Conservation (phyloP, 2,888 invertebrate species). For the Branchellion lobata region DNA sequence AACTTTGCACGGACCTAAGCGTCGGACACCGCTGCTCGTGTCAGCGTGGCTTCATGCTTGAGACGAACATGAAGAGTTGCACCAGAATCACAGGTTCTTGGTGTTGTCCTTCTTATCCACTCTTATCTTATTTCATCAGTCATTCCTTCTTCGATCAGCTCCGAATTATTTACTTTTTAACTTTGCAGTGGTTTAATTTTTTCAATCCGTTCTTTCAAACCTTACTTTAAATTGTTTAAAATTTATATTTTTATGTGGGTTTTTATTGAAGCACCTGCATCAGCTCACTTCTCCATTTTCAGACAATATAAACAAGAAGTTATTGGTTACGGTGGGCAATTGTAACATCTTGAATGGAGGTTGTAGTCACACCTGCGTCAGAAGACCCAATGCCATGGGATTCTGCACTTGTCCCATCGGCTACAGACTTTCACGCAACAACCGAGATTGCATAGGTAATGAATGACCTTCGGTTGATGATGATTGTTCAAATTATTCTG, state of each 20-base stretch:
- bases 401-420: slow-evolving; percentile 34
- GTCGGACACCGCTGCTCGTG: slow-evolving; percentile 47
- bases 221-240: slow-evolving; percentile 2
- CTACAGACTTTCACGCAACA: slow-evolving; percentile 5
- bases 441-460: slow-evolving; percentile 42
- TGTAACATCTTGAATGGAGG: slow-evolving; percentile 42
- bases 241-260: too few relatives aligned
- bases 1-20: slow-evolving; percentile 43
- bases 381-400: neutral
- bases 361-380: slow-evolving; percentile 36
- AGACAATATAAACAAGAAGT: neutral
- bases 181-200: neutral
- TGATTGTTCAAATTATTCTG: too few relatives aligned
- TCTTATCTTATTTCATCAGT: neutral
- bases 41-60: slow-evolving; percentile 39
- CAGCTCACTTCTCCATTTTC: too few relatives aligned
- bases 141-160: neutral
- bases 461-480: neutral
- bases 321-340: slow-evolving; percentile 18
- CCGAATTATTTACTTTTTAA: neutral
- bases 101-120: neutral
- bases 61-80: slow-evolving; percentile 42
- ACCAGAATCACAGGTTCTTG: neutral
- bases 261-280: too few relatives aligned
- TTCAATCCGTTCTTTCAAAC: neutral